Conservation (phyloP, 2,888 invertebrate species). For the Rhagophthalmus giganteus region DNA sequence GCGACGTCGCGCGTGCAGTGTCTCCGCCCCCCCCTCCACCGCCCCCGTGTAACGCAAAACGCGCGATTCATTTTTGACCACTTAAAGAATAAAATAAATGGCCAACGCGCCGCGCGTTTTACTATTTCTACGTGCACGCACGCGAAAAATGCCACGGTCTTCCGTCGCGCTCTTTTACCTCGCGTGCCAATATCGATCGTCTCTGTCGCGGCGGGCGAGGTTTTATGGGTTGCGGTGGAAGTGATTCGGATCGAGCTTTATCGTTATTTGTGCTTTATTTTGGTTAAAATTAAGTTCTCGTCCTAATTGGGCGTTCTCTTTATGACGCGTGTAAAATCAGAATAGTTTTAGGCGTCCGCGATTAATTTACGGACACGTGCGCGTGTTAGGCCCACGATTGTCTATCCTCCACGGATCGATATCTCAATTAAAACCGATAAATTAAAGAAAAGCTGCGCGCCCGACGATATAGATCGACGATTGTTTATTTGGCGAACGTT, state of each 20-base stretch:
- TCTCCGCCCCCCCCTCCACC: too few species aligned
- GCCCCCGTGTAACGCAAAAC: too few species aligned
- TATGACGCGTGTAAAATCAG: slow-evolving; percentile 1
- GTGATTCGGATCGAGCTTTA: slow-evolving; percentile 14
- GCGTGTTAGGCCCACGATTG: not conserved
- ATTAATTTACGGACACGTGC: too few species aligned
- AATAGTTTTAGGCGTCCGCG: not conserved
- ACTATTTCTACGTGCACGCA: too few species aligned
- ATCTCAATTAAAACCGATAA: not conserved
- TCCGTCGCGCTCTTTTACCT: not conserved
- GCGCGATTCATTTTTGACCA: too few species aligned
- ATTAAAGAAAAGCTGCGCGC: not conserved
- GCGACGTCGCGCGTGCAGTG: not conserved
- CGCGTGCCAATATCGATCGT: not conserved
- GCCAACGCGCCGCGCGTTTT: too few species aligned
- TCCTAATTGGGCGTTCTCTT: slow-evolving; percentile 10
- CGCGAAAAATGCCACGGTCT: not conserved
- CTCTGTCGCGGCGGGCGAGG: not conserved
- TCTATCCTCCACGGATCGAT: not conserved
- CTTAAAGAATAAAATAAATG: too few species aligned
- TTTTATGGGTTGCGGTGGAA: slow-evolving; percentile 6
- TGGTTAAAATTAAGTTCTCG: slow-evolving; percentile 15
- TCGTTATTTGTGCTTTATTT: slow-evolving; percentile 18
- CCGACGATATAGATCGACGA: not conserved
- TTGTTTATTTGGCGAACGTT: not conserved